Conservation (phyloP, 2,797 vertebrate genomes). For the Diceros bicornis region DNA sequence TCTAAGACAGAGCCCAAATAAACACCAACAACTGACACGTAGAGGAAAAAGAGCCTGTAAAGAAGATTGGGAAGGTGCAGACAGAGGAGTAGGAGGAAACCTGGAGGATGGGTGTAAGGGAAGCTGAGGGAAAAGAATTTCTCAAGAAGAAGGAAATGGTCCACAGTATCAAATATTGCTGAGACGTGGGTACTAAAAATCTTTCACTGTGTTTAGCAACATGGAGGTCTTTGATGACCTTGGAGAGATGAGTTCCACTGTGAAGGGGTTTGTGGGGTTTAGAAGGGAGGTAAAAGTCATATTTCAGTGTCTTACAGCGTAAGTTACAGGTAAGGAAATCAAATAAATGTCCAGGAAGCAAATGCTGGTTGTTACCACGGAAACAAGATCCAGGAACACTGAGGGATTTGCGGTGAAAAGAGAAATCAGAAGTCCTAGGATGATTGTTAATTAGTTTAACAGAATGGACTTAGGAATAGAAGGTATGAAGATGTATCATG, state of each 20-base stretch:
- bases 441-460: constrained; percentile 64
- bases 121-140: constrained; percentile 26
- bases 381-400: constrained; percentile 39
- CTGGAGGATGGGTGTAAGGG: not conserved
- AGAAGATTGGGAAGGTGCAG: not conserved
- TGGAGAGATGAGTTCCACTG: constrained; percentile 1
- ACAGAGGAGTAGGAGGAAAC: constrained; percentile 17
- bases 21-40: constrained; percentile 12
- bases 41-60: not conserved
- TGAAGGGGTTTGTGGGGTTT: not conserved
- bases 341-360: constrained; percentile 64
- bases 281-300: not conserved
- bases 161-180: constrained; percentile 3
- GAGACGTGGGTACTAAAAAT: not conserved
- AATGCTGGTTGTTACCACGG: constrained; percentile 52
- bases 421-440: constrained; percentile 49
- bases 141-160: not conserved
- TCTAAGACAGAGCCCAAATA: constrained; percentile 31
- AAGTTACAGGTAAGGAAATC: constrained; percentile 57
- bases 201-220: constrained; percentile 18
- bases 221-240: constrained; percentile 4
- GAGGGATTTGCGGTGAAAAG: constrained; percentile 41
- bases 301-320: constrained; percentile 54
- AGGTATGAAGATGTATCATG: constrained; percentile 33
- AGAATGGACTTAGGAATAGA: constrained; percentile 17